A percentile compares a stretch with the other conserved stretches of the same genome.
Evolutionary conservation across 2,888 invertebrate genomes (phyloP).

Genomic region (Phytoseiulus persimilis): DNA sequence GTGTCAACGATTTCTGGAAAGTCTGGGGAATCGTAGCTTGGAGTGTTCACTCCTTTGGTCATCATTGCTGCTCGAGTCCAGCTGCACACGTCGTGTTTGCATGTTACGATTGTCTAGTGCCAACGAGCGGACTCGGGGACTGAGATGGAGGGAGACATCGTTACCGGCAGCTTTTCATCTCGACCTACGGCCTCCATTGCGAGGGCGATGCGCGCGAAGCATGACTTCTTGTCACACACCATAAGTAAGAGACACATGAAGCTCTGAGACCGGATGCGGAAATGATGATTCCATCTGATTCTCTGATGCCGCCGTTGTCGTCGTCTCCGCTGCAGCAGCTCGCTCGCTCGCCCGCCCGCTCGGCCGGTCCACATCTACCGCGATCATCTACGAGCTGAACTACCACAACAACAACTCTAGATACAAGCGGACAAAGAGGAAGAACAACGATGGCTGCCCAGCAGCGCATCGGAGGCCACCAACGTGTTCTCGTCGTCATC

Average conservation of each 20-base stretch:
- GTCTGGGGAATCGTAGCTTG: too few relatives aligned
- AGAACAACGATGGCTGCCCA: not conserved
- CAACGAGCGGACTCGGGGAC: not conserved
- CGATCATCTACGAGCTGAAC: not conserved
- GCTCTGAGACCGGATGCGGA: not conserved
- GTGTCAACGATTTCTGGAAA: too few relatives aligned
- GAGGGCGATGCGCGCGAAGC: not conserved
- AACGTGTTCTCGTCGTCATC: not conserved
- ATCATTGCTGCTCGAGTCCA: not conserved
- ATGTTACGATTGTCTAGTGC: not conserved
- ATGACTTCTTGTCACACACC: not conserved
- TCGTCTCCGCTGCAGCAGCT: too few relatives aligned
- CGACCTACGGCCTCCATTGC: not conserved
- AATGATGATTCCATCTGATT: conserved; percentile 5
- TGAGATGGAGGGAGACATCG: not conserved
- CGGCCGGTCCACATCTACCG: not conserved
- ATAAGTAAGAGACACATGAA: not conserved
- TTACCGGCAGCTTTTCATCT: conserved; percentile 5
- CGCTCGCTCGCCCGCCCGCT: too few relatives aligned
- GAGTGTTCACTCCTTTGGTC: not conserved
- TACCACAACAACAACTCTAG: not conserved
- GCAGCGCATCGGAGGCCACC: not conserved
- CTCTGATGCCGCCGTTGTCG: not conserved
- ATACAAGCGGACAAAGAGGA: not conserved
- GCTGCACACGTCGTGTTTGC: not conserved